Evolutionary conservation across 2,888 invertebrate species (phyloP), one percentile per base, ranked within the genome.

Genomic region (Rhingia rostrata): DNA sequence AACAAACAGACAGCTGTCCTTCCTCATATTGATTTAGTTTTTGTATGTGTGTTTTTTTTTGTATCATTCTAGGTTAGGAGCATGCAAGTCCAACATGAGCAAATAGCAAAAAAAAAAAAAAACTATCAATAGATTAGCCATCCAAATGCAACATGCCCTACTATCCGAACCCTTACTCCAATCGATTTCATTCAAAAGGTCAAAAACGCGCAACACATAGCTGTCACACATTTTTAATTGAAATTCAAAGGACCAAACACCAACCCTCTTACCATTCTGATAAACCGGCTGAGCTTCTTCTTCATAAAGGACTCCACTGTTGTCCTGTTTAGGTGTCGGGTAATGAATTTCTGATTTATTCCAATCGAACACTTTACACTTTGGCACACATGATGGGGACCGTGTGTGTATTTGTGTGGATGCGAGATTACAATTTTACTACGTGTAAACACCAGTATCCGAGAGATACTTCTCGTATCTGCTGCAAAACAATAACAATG

Each of bases 201-300:
- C 78, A 74, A 32, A 51, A 43, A 39, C 47, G 33, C 73, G 35
- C 63, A 51, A 67, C 43, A 72, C 45, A n/a, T 45, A 64, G 6
- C 32, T 33, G 35, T 5, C n/a, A 4, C 4, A 54, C 7, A 7
- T 12, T 1, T 3, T 4, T 22, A 14, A 63, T 30, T 9, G 43
- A 58, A 14, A 9, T 0, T 6, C 3, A 22, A 69, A 4, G 22
- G 22, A 22, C 22, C 1, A 37, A n/a, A 10, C 14, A 30, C 4
- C n/a, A 30, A 5, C 22, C 22, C 22, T 22, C 22, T 84, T 84
- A 86, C 86, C 86, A 86, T 86, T 67, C 58, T 86, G 72, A 86
- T 79, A 80, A 87, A 77, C 51, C 86, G 86, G 84, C 85, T 77
- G 30, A 87, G 70, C 51, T 87, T 87, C 69, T 87, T 87, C 63